Percentiles rank a stretch among this genome's conserved stretches.
phyloP scores from a whole-genome alignment of 2,113 vertebrate genomes.

The Perca flavescens region DNA sequence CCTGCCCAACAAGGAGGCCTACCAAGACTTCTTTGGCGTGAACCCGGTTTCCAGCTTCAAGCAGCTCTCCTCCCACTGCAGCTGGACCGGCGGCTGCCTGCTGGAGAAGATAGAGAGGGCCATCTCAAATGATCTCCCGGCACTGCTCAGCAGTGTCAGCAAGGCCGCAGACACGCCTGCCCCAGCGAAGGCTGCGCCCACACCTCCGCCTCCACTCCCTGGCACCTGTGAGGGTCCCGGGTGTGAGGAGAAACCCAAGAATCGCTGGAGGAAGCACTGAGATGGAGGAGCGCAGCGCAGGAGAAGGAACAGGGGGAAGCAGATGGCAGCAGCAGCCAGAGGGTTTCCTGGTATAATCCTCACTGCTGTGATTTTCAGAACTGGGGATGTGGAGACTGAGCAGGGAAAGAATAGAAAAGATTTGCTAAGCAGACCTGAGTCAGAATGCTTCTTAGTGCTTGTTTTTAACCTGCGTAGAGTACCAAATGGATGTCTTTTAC shows the following conservation, averaged over 20 bases:
- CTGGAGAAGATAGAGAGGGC: conserved; percentile 96
- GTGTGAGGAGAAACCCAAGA: conserved; percentile 92
- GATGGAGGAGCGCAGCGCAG: conserved; percentile 28
- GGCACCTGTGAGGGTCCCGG: conserved; percentile 89
- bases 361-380: conserved; percentile 42
- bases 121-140: conserved; percentile 92
- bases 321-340: conserved; percentile 51
- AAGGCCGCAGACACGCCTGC: conserved; percentile 78
- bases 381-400: conserved; percentile 25
- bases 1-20: conserved; percentile 94
- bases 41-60: conserved; percentile 94
- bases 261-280: conserved; percentile 87
- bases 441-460: conserved; percentile 30
- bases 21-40: conserved; percentile 98
- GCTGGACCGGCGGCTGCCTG: conserved; percentile 93
- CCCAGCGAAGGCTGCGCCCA: conserved; percentile 36
- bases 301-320: conserved; percentile 70
- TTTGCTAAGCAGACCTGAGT: conserved; percentile 21
- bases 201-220: conserved; percentile 69
- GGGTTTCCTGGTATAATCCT: conserved; percentile 36
- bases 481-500: too few relatives aligned
- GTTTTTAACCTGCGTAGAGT: conserved; percentile 13
- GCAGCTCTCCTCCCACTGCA: conserved; percentile 93
- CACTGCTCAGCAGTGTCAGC: conserved; percentile 88
- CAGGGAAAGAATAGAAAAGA: conserved; percentile 11